These are phyloP conservation scores for Shargacucullia verbasci DNA, from an alignment of 2,888 invertebrate species.

Conservation along the genomic window DNA sequence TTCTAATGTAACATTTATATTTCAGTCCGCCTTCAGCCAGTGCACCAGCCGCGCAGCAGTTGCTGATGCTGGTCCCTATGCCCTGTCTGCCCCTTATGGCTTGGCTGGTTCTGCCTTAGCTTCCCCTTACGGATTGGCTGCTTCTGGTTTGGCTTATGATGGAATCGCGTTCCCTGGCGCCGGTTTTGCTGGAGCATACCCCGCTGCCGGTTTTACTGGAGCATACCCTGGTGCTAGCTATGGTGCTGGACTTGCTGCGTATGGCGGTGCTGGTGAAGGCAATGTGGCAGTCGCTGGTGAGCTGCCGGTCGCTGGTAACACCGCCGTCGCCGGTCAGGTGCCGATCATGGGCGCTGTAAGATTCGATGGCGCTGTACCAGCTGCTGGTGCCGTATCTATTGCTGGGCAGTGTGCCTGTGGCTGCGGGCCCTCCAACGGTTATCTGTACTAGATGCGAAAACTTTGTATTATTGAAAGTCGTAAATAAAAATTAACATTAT, in stretches of 20 bases:
- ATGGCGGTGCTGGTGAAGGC: slow-evolving; percentile 60
- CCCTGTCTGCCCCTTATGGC: slow-evolving; percentile 21
- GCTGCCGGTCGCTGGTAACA: slow-evolving; percentile 64
- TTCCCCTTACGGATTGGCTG: slow-evolving; percentile 5
- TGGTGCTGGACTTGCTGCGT: slow-evolving; percentile 39
- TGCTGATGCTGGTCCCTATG: no score
- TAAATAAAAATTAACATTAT: no score
- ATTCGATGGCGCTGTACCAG: slow-evolving; percentile 66
- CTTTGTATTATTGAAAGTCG: no score
- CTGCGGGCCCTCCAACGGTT: slow-evolving; percentile 7
- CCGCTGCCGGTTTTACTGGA: slow-evolving; percentile 8
- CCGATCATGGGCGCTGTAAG: slow-evolving; percentile 66
- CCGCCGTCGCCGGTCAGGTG: slow-evolving; percentile 63
- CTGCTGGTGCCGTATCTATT: slow-evolving; percentile 68
- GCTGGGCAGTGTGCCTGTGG: slow-evolving; percentile 62
- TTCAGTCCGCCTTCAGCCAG: slow-evolving; percentile 25
- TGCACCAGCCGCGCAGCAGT: slow-evolving; percentile 38
- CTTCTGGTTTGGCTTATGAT: slow-evolving; percentile 5
- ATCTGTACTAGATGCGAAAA: slow-evolving; percentile 1
- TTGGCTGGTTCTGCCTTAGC: slow-evolving; percentile 13
- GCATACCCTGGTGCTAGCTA: slow-evolving; percentile 21
- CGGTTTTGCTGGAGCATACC: neutral
- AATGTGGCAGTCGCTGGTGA: slow-evolving; percentile 64
- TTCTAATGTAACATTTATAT: neutral
- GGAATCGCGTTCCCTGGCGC: slow-evolving; percentile 13